These are phyloP conservation scores for Drosophila bifasciata DNA, from an alignment of 1,140 invertebrate species.

Conservation along the genomic window DNA sequence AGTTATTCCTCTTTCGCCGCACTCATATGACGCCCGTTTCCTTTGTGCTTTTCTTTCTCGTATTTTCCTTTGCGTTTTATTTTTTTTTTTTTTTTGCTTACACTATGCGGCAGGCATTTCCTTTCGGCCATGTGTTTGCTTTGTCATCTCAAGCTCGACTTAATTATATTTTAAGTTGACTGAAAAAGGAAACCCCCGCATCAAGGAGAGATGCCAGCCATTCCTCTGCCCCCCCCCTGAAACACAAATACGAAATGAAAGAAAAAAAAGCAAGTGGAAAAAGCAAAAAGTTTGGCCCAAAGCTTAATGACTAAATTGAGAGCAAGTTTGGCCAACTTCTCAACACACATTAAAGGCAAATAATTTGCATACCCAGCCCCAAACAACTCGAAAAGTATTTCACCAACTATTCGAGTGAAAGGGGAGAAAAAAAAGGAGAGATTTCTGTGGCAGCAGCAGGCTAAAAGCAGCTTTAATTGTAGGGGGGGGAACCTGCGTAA, in stretches of 20 bases:
- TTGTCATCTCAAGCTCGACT: conserved; percentile 56
- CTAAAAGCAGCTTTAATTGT: conserved; percentile 61
- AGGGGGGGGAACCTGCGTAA: conserved; percentile 2
- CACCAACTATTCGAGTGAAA: conserved; percentile 36
- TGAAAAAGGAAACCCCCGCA: conserved; percentile 17
- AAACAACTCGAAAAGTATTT: conserved; percentile 46
- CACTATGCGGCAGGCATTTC: conserved; percentile 55
- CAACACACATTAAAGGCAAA: conserved; percentile 65
- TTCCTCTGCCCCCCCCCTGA: background rate
- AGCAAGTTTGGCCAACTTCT: conserved; percentile 54
- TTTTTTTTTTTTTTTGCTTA: conserved; percentile 52
- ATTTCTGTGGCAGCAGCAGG: too few species aligned
- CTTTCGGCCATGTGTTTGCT: conserved; percentile 57
- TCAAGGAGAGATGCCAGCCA: background rate
- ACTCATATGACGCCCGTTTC: conserved; percentile 49
- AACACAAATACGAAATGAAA: background rate
- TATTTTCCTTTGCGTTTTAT: conserved; percentile 36
- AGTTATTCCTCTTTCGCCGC: conserved; percentile 5
- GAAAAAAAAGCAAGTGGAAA: conserved; percentile 26
- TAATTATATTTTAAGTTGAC: conserved; percentile 69
- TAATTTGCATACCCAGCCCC: conserved; percentile 75
- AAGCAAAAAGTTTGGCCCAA: conserved; percentile 52
- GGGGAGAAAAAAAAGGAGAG: conserved; percentile 3
- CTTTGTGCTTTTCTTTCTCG: conserved; percentile 30
- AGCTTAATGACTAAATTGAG: conserved; percentile 70